Percentiles rank a stretch among this genome's conserved stretches.
Conservation (phyloP, 2,888 invertebrate genomes). For the Papilio elwesi region DNA sequence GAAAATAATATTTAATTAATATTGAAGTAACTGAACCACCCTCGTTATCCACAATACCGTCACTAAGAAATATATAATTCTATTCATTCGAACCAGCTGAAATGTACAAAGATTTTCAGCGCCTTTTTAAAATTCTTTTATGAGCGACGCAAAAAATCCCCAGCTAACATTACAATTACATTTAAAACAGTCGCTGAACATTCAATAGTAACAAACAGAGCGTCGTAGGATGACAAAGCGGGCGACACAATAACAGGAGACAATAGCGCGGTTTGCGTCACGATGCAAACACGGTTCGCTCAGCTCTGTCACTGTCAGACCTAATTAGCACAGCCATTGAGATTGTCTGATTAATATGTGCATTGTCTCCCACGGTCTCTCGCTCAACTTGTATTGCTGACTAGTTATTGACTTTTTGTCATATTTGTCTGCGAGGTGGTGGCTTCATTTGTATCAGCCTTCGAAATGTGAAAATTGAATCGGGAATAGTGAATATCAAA, state of each 20-base stretch:
- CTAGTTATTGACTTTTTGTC: constrained; percentile 40
- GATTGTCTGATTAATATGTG: constrained; percentile 80
- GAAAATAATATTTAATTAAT: not conserved
- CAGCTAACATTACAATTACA: constrained; percentile 37
- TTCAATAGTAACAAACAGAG: constrained; percentile 62
- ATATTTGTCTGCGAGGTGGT: constrained; percentile 24
- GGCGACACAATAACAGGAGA: constrained; percentile 65
- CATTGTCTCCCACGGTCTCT: constrained; percentile 72
- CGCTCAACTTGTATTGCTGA: constrained; percentile 47
- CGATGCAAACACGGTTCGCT: constrained; percentile 57
- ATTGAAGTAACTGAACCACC: not conserved
- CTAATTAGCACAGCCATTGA: constrained; percentile 79
- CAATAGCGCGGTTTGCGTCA: constrained; percentile 72
- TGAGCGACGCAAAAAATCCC: constrained; percentile 27
- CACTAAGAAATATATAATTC: constrained; percentile 9
- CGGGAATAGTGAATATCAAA: constrained; percentile 23
- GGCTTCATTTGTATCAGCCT: constrained; percentile 22
- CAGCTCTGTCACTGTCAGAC: constrained; percentile 77
- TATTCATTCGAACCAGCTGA: constrained; percentile 21
- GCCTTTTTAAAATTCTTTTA: constrained; percentile 21
- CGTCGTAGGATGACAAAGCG: constrained; percentile 66
- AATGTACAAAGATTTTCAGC: constrained; percentile 17
- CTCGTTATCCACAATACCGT: constrained; percentile 7
- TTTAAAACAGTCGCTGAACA: constrained; percentile 43
- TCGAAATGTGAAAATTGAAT: constrained; percentile 22